phyloP scores from a whole-genome alignment of 2,797 vertebrate species.

The Podarcis siculus region DNA sequence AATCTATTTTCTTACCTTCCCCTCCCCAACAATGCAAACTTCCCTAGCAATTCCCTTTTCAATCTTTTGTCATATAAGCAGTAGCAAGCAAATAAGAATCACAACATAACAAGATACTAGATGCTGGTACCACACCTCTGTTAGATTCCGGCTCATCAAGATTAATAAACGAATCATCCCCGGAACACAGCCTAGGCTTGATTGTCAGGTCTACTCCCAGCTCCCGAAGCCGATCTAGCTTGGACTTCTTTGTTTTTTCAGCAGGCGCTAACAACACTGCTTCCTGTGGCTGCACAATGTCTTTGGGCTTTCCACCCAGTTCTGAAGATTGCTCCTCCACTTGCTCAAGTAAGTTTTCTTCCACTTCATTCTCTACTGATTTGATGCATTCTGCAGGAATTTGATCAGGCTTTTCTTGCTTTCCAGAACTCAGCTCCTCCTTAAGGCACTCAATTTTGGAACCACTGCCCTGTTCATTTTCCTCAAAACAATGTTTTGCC shows the following conservation, averaged over 20 bases:
- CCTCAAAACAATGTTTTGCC: slow-evolving; percentile 38
- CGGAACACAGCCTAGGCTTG: slow-evolving; percentile 84
- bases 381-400: slow-evolving; percentile 12
- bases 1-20: background rate
- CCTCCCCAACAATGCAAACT: background rate
- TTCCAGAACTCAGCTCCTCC: background rate
- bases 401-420: slow-evolving; percentile 13
- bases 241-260: slow-evolving; percentile 82
- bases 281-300: slow-evolving; percentile 4
- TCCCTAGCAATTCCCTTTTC: background rate
- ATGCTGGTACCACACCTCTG: slow-evolving; percentile 76
- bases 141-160: slow-evolving; percentile 86
- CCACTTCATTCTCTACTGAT: slow-evolving; percentile 38
- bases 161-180: slow-evolving; percentile 86
- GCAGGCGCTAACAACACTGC: slow-evolving; percentile 13
- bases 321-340: background rate
- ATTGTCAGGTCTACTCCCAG: slow-evolving; percentile 90
- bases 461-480: slow-evolving; percentile 17
- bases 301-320: slow-evolving; percentile 4
- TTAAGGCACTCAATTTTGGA: background rate
- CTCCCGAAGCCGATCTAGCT: slow-evolving; percentile 84
- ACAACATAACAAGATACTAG: background rate
- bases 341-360: slow-evolving; percentile 32
- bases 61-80: too few species aligned
- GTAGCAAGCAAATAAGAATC: background rate